Evolutionary conservation across 2,888 invertebrate genomes (phyloP).

Genomic region (Poecilus cupreus): DNA sequence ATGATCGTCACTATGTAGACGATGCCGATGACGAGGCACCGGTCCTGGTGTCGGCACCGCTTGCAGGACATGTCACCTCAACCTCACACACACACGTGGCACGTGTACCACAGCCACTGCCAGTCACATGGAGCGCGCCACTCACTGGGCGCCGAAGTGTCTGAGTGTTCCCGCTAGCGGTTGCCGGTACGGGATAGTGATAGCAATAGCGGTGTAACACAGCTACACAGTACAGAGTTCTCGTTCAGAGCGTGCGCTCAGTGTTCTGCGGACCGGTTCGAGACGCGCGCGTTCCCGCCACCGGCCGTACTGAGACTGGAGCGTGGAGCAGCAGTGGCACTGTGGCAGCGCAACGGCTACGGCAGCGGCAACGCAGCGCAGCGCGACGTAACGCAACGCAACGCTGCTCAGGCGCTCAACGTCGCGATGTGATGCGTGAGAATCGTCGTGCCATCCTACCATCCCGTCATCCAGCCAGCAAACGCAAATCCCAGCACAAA

Average conservation of each 20-base stretch:
- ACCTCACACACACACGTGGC: constrained; percentile 30
- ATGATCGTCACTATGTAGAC: constrained; percentile 78
- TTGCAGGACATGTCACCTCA: constrained; percentile 53
- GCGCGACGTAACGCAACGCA: constrained; percentile 36
- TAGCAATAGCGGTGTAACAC: no score
- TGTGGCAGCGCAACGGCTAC: constrained; percentile 2
- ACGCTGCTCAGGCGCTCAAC: constrained; percentile 17
- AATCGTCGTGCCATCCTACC: not conserved
- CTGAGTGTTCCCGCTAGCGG: not conserved
- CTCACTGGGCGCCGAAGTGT: not conserved
- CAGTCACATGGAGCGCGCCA: constrained; percentile 39
- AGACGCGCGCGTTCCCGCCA: constrained; percentile 45
- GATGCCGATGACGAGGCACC: constrained; percentile 76
- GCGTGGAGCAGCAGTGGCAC: constrained; percentile 16
- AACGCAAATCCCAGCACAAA: constrained; percentile 10
- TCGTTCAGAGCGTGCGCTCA: constrained; percentile 21
- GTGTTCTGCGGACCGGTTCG: not conserved
- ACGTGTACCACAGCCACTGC: constrained; percentile 8
- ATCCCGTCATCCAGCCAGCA: not conserved
- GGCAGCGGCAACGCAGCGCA: constrained; percentile 23
- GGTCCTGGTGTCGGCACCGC: constrained; percentile 68
- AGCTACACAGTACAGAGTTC: not conserved
- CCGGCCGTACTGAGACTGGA: constrained; percentile 51
- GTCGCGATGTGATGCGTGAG: constrained; percentile 22
- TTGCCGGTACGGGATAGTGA: not conserved